Percentiles rank a stretch among this genome's conserved stretches.
Conservation (phyloP, 2,113 vertebrate species). For the Chlamydotis undulata region DNA sequence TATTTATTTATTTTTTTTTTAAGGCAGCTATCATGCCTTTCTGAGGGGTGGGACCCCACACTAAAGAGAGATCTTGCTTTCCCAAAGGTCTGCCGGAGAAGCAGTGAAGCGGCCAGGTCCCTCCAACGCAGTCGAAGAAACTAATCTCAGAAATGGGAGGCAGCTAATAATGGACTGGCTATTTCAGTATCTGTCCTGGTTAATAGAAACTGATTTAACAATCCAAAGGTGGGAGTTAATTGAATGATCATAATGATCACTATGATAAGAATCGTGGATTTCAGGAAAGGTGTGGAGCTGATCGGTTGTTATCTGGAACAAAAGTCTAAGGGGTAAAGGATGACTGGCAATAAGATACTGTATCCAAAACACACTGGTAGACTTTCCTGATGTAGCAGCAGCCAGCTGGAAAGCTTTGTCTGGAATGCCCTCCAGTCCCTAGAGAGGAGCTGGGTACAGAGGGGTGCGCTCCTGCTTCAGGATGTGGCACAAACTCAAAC, state of each 20-base stretch:
- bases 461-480: accelerated
- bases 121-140: neutral
- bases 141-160: neutral
- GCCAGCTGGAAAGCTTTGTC: neutral
- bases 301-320: neutral
- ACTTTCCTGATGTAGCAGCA: neutral
- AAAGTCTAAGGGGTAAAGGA: conserved; percentile 33
- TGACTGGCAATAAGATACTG: neutral
- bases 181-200: neutral
- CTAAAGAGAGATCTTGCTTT: neutral
- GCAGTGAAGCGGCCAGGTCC: neutral
- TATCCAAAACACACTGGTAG: neutral
- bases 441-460: neutral
- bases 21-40: neutral
- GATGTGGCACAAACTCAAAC: neutral
- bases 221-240: conserved; percentile 8
- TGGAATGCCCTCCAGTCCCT: neutral
- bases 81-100: neutral
- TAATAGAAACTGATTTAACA: neutral
- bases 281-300: neutral
- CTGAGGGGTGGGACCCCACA: neutral
- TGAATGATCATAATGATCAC: neutral
- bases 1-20: neutral
- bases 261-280: neutral
- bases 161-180: neutral